Base-by-base conservation (phyloP, 2,113 vertebrate genomes). In the Gadus macrocephalus region DNA sequence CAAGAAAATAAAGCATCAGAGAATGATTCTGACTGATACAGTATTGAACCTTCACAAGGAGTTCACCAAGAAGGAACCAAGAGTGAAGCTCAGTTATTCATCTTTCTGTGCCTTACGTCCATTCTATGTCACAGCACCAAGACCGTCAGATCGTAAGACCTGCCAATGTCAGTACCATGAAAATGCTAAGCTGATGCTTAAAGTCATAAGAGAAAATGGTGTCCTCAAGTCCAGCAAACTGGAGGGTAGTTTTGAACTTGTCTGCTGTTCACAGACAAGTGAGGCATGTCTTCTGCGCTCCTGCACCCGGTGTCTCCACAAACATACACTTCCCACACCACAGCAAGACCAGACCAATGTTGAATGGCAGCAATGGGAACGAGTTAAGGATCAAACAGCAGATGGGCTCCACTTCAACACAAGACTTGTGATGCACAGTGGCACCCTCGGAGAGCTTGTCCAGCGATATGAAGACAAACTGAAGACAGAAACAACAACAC, bases 381-480 rank as follows among this genome's bases (percentile, higher is more conserved):
- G 17, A 59, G 64, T 72, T 58, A 17, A 65, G 53, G 63, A 66
- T 8, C 25, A 72, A 31, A 65, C 64, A 66, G 53, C 28, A 22
- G 55, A 59, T 66, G 70, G 62, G 20, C 15, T 69, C 12, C 62
- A 75, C 62, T 58, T 42, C 49, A 64, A 42, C 53, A 66, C 62
- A 38, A 69, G 62, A 69, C 67, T 59, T 27, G 61, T 27, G 61
- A 28, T 15, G 16, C 67, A 60, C 35, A 66, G 16, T 56, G 63
- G 62, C 49, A 72, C 7, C 11, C 53, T 66, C 17, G 25, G 27
- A 58, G 64, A 75, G 62, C 62, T 69, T 15, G 58, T 74, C 22
- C 25, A 68, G 31, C 60, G 62, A 14, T 69, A 74, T 58, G 60
- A 74, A 53, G 66, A 69, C 42, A 74, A 69, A 58, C 61, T 74